Percentiles rank a stretch among this genome's conserved stretches.
phyloP scores from a whole-genome alignment of 2,888 invertebrate species.

The Pyrrhosoma nymphula region DNA sequence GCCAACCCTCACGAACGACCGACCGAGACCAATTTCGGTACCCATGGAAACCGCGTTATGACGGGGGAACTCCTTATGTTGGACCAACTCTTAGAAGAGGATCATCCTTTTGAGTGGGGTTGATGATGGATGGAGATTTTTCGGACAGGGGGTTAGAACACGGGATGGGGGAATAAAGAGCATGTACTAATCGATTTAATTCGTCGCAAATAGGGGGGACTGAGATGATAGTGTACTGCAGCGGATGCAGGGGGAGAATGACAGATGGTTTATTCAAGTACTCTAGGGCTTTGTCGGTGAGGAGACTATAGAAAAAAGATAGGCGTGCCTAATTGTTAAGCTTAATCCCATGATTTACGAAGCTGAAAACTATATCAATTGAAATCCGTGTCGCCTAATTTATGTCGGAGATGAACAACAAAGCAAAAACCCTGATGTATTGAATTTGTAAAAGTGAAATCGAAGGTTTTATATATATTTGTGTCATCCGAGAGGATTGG shows the following conservation, averaged over 20 bases:
- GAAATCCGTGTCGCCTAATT: no score
- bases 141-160: background rate
- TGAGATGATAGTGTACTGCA: background rate
- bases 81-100: slow-evolving; percentile 17
- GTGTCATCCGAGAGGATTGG: no score
- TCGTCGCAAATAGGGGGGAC: background rate
- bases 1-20: background rate
- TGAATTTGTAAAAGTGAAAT: no score
- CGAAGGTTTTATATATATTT: no score
- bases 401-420: no score
- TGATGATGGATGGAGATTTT: slow-evolving; percentile 45
- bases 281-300: background rate
- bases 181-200: slow-evolving; percentile 44
- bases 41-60: slow-evolving; percentile 40
- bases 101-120: background rate
- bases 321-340: background rate
- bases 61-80: slow-evolving; percentile 29
- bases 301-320: background rate
- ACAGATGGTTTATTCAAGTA: background rate
- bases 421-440: background rate
- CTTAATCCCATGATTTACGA: background rate
- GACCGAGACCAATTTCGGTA: slow-evolving; percentile 50
- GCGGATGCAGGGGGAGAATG: background rate
- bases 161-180: slow-evolving; percentile 11
- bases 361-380: no score